Base-by-base conservation (phyloP, 2,888 invertebrate genomes). In the Drosophila aldrichi region DNA sequence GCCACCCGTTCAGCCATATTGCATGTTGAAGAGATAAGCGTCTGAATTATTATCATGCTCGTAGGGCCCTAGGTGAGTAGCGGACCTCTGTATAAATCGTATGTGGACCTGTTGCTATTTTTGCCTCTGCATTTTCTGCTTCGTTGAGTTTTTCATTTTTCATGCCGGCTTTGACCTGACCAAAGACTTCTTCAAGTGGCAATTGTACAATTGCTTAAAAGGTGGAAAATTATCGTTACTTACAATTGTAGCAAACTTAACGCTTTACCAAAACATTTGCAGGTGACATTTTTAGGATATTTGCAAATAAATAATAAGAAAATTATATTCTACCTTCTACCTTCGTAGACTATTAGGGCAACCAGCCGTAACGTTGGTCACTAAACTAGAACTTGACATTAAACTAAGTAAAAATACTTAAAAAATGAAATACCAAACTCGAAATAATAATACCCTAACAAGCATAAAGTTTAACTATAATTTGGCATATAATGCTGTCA, bases 41-140 rank as follows among this genome's bases (percentile, higher is more conserved):
- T 84, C 84, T 84, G 68, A 84, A 76, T 87, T 84, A 84, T 84
- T 79, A 83, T 86, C 84, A 81, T 84, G 76, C 60, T 67, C 58
- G 64, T 66, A 64, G 69, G 65, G 76, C 59, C 52, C 69, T 56
- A 52, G 56, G 72, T 49, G 55, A 20, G 56, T 70, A 61, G 43
- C 43, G 63, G 44, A 76, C 52, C 66, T 78, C 46, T 25, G 57
- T 29, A 41, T 55, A 51, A 52, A 65, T 71, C 55, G 52, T 38
- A 62, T 64, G 54, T 70, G 61, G 66, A 81, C 73, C 81, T 82
- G 81, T 83, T 82, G 81, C 70, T 61, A 57, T 46, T 69, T 67
- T 77, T 76, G 63, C 69, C 69, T 69, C 48, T 81, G 69, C 61
- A 91, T 92, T 92, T 92, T 92, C 91, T 90, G 92, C 92, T 92